A percentile compares a stretch with the other conserved stretches of the same genome.
These are phyloP conservation scores for Heterodera schachtii DNA, from an alignment of 1,140 invertebrate species.

Conservation along the genomic window DNA sequence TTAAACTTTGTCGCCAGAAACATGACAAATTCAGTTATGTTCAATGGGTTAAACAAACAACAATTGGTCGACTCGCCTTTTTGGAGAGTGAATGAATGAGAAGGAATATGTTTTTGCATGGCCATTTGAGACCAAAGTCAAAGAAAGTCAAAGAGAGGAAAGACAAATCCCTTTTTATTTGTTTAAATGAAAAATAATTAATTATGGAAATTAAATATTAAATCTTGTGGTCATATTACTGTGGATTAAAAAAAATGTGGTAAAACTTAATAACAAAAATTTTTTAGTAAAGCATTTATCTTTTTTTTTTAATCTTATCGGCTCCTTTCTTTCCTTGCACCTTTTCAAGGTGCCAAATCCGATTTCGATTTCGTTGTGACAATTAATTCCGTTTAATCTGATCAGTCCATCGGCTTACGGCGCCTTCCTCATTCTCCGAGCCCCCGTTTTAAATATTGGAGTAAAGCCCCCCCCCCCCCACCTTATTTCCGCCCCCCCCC, in stretches of 20 bases:
- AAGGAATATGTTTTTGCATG: slow-evolving; percentile 3
- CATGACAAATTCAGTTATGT: not conserved
- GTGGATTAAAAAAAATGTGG: too few species aligned
- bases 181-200: not conserved
- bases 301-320: too few species aligned
- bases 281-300: too few species aligned
- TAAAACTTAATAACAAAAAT: too few species aligned
- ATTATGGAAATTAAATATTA: not conserved
- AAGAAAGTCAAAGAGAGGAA: not conserved
- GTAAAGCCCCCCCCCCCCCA: not conserved
- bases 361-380: not conserved
- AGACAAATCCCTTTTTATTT: not conserved
- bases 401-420: not conserved
- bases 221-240: not conserved
- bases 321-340: too few species aligned
- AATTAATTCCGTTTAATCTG: not conserved
- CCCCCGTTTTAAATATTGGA: not conserved
- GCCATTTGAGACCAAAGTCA: not conserved
- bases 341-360: not conserved
- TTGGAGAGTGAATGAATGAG: too few species aligned
- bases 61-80: not conserved
- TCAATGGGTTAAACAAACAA: not conserved
- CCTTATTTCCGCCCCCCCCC: too few species aligned
- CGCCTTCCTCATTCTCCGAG: not conserved
- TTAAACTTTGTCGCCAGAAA: not conserved